Evolutionary conservation across 2,113 vertebrate genomes (phyloP).

Genomic region (Alouatta palliata): DNA sequence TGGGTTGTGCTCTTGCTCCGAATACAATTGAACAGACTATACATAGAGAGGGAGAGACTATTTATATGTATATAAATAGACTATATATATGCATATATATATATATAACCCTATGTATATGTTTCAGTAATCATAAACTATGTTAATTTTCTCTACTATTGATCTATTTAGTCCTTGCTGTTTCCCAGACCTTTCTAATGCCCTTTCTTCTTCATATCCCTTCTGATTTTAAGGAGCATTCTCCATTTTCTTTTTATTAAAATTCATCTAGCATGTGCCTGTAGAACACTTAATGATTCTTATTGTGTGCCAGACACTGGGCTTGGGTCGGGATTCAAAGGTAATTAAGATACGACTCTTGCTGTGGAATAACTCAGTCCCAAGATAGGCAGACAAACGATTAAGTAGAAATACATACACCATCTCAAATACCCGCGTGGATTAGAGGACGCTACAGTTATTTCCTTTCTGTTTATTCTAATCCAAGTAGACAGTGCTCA

Average conservation of each 20-base stretch:
- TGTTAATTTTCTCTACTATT: not conserved
- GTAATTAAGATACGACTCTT: conserved; percentile 35
- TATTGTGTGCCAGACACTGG: not conserved
- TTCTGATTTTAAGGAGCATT: not conserved
- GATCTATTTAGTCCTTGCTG: not conserved
- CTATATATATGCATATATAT: too few relatives aligned
- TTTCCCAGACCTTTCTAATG: not conserved
- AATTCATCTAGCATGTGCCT: not conserved
- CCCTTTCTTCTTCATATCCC: not conserved
- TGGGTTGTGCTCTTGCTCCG: not conserved
- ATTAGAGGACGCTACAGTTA: not conserved
- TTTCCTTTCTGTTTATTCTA: conserved; percentile 13
- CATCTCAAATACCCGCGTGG: not conserved
- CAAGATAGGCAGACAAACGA: not conserved
- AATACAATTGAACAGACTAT: not conserved
- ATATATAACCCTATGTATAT: too few relatives aligned
- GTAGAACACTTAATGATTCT: not conserved
- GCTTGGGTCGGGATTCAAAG: not conserved
- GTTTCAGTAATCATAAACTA: not conserved
- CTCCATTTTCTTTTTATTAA: not conserved
- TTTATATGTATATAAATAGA: not conserved
- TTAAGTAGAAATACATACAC: not conserved
- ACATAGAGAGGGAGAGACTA: not conserved
- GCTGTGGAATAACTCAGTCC: conserved; percentile 23
- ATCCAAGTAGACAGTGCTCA: conserved; percentile 5